These are phyloP conservation scores for Iguana delicatissima DNA, from an alignment of 2,797 vertebrate genomes.

Conservation along the genomic window DNA sequence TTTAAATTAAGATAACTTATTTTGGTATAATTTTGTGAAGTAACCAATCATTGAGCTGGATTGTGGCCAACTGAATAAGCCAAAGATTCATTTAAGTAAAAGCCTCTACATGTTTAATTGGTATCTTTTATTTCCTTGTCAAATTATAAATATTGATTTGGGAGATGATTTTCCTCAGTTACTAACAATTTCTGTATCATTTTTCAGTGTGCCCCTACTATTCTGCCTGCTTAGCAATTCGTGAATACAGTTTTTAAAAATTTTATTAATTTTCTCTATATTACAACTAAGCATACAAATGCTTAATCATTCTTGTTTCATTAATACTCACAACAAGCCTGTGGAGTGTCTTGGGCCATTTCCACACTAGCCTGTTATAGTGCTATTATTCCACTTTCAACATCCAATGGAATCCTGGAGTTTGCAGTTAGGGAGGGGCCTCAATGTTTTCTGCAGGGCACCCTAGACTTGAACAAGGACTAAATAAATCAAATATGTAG, in stretches of 20 bases:
- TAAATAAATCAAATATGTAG: neutral
- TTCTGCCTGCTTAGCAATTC: neutral
- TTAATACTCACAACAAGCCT: neutral
- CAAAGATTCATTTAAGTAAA: slow-evolving; percentile 4
- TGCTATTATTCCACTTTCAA: no score
- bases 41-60: slow-evolving; percentile 47
- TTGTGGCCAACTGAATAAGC: slow-evolving; percentile 43
- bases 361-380: no score
- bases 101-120: slow-evolving; percentile 38
- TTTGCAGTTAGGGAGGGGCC: no score
- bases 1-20: slow-evolving; percentile 38
- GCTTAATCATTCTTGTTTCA: neutral
- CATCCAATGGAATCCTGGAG: no score
- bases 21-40: slow-evolving; percentile 31
- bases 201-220: neutral
- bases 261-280: neutral
- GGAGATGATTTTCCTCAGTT: neutral
- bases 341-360: neutral
- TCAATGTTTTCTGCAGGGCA: no score
- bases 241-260: neutral
- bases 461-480: neutral
- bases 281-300: neutral
- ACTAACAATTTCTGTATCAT: slow-evolving; percentile 14
- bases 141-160: slow-evolving; percentile 15
- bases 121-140: slow-evolving; percentile 23